Conservation (phyloP, 2,888 invertebrate genomes). For the Zygothrica quintamaculata region DNA sequence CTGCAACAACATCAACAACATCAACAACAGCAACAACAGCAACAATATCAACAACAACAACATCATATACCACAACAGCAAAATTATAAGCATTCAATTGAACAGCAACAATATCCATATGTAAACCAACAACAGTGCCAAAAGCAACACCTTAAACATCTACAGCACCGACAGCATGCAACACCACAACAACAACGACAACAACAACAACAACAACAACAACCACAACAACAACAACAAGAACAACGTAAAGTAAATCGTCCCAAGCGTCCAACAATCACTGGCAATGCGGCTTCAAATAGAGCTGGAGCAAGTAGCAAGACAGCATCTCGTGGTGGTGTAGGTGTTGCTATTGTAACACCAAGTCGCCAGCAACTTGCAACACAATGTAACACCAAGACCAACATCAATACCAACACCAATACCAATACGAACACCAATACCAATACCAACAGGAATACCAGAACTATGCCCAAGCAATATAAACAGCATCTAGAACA, state of each 20-base stretch:
- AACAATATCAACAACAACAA: slow-evolving; percentile 6
- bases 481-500: neutral
- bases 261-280: slow-evolving; percentile 10
- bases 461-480: no score
- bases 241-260: no score
- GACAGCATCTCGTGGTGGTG: no score
- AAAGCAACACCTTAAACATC: neutral
- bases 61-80: slow-evolving; percentile 8
- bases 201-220: neutral
- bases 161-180: neutral
- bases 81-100: no score
- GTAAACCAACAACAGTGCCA: slow-evolving; percentile 5
- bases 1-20: slow-evolving; percentile 9
- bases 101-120: no score
- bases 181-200: neutral
- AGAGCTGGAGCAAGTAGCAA: slow-evolving; percentile 8
- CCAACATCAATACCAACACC: no score
- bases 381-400: neutral
- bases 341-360: slow-evolving; percentile 23
- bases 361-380: slow-evolving; percentile 8
- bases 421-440: no score
- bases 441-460: no score
- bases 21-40: neutral
- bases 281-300: neutral
- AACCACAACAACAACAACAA: no score